Evolutionary conservation across 2,113 vertebrate species (phyloP), one percentile per base, ranked within the genome.

Genomic region (Eptesicus fuscus): DNA sequence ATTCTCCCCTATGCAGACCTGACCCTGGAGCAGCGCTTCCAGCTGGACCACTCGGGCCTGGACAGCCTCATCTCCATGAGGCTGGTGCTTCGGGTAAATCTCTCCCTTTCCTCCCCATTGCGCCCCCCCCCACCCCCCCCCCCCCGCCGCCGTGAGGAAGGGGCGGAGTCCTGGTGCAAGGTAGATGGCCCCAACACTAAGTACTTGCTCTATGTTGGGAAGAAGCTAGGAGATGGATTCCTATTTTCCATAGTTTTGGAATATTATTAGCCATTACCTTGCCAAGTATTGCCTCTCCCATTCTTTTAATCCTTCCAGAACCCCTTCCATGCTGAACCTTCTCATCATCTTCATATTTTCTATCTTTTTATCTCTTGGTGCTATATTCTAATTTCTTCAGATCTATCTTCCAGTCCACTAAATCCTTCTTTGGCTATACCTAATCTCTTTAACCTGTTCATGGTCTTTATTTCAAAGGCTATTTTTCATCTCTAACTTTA

Each of bases 51-150:
- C 92, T 99, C 99, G 0, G 99, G 99, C 88, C 97, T 98, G 90
- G 99, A 98, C 97, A 99, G 99, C 97, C 98, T 99, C 94, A 97
- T 99, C 97, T 99, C 99, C 97, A 98, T 99, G 98, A 99, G 99
- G 97, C 98, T 99, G 83, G 98, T 99, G 23, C 98, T 99, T 44
- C 98, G 99, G 98, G 99, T 99, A 95, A 97, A 97, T 56, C 51
- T 7, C 71, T 82, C 51, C 5, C 71, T 82, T 40, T 22, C 69
- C 94, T 61, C 16, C 44, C 32, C 23, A n/a, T n/a, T n/a, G n/a
- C n/a, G n/a, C 0, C 18, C 3, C 37, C 37, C 37, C 37, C 37
- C 37, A n/a, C 23, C 0, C 18, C 3, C 37, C 37, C 37, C 37
- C 37, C 37, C 3, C 37, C 37, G 37, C 23, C 0, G 37, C 18